A percentile compares a stretch with the other conserved stretches of the same genome.
Evolutionary conservation across 2,888 invertebrate species (phyloP).

Genomic region (Odontocerum albicorne): DNA sequence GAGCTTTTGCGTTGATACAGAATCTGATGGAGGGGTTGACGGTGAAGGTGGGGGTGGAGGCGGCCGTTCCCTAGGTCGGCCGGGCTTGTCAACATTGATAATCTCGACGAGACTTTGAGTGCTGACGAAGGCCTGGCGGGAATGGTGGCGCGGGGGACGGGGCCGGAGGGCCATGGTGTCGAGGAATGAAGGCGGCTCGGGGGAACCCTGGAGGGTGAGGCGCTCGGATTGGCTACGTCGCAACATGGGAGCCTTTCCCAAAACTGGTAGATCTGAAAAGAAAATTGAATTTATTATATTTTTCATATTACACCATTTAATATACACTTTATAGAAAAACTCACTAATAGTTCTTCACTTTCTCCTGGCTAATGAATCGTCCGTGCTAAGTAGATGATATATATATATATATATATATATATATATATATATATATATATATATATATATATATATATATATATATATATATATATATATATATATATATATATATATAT

Average conservation of each 20-base stretch:
- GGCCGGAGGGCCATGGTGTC: slow-evolving; percentile 84
- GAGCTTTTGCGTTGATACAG: not conserved
- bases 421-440: no score
- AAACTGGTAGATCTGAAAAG: slow-evolving; percentile 40
- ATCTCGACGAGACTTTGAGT: slow-evolving; percentile 39
- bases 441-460: no score
- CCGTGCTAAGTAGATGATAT: no score
- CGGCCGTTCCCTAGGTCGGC: slow-evolving; percentile 53
- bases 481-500: no score
- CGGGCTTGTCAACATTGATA: slow-evolving; percentile 36
- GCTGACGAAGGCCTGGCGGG: slow-evolving; percentile 63
- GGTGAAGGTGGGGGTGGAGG: slow-evolving; percentile 47
- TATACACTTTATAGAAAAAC: not conserved
- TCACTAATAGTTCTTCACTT: not conserved
- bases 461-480: no score
- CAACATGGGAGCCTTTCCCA: slow-evolving; percentile 44
- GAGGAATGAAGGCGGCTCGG: slow-evolving; percentile 64
- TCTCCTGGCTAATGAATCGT: no score
- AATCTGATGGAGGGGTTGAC: slow-evolving; percentile 10
- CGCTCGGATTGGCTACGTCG: slow-evolving; percentile 56
- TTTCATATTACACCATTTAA: not conserved
- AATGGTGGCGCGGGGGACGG: slow-evolving; percentile 61
- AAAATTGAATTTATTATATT: slow-evolving; percentile 1
- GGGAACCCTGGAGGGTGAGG: slow-evolving; percentile 47
- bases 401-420: no score